Evolutionary conservation across 2,888 invertebrate species (phyloP).

Genomic region (Drosophila paramelanica): DNA sequence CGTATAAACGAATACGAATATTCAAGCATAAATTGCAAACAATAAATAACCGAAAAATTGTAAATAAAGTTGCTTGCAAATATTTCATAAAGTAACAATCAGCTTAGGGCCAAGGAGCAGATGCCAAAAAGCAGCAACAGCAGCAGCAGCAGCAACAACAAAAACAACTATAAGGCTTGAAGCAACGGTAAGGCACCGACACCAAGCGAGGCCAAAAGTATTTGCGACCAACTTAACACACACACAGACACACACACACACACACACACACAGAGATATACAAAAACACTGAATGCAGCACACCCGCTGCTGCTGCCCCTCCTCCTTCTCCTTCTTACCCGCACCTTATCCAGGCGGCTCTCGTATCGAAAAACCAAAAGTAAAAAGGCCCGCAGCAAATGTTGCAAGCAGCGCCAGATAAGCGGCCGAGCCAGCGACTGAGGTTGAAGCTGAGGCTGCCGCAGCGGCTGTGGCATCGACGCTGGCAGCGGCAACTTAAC

Average conservation of each 20-base stretch:
- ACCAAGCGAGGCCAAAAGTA: slow-evolving; percentile 80
- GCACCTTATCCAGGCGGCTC: slow-evolving; percentile 56
- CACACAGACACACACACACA: slow-evolving; percentile 37
- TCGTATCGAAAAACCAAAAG: slow-evolving; percentile 78
- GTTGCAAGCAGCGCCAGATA: slow-evolving; percentile 80
- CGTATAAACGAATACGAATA: slow-evolving; percentile 37
- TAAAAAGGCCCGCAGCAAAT: slow-evolving; percentile 76
- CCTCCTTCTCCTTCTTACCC: slow-evolving; percentile 9
- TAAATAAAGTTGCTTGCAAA: slow-evolving; percentile 82
- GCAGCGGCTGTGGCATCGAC: slow-evolving; percentile 35
- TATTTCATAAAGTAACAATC: slow-evolving; percentile 81
- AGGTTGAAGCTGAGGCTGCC: slow-evolving; percentile 44
- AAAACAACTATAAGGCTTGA: slow-evolving; percentile 44
- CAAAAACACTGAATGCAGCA: slow-evolving; percentile 39
- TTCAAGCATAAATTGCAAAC: slow-evolving; percentile 80
- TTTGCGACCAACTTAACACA: slow-evolving; percentile 75
- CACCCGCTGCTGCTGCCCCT: slow-evolving; percentile 34
- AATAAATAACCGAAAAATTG: slow-evolving; percentile 82
- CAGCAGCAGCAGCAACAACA: slow-evolving; percentile 22
- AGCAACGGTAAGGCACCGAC: slow-evolving; percentile 78
- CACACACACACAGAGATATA: not conserved
- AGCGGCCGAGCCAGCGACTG: slow-evolving; percentile 67
- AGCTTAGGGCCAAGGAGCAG: slow-evolving; percentile 79
- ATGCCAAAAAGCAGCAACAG: slow-evolving; percentile 66
- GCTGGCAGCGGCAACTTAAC: slow-evolving; percentile 64